Conservation (phyloP, 2,888 invertebrate species). For the Tenthredo livida region DNA sequence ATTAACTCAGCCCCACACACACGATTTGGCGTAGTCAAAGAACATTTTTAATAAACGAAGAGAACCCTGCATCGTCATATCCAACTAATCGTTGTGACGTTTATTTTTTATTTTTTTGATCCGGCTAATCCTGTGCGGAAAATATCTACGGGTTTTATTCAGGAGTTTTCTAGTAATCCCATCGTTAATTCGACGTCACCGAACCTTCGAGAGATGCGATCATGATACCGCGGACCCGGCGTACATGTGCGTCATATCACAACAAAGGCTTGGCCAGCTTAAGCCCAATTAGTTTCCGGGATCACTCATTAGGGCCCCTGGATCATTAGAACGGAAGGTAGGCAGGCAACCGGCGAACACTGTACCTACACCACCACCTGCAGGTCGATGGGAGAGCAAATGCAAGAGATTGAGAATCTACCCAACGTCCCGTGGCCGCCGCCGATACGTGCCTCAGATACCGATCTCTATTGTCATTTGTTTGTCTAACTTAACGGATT, state of each 20-base stretch:
- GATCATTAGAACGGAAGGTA: constrained; percentile 38
- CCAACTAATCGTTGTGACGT: constrained; percentile 5
- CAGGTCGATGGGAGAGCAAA: constrained; percentile 60
- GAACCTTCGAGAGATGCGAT: constrained; percentile 41
- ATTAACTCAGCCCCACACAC: not conserved
- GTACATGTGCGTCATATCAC: constrained; percentile 53
- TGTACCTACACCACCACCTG: constrained; percentile 70
- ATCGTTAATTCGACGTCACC: constrained; percentile 35
- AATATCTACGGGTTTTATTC: not conserved
- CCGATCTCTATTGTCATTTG: constrained; percentile 77
- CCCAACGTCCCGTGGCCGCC: constrained; percentile 55
- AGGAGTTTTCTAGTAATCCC: not conserved
- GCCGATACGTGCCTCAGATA: constrained; percentile 62
- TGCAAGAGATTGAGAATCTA: constrained; percentile 53
- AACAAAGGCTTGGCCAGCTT: constrained; percentile 62
- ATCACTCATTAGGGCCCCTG: constrained; percentile 72
- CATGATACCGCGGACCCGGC: constrained; percentile 29
- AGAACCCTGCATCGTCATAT: not conserved
- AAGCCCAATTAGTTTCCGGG: constrained; percentile 75
- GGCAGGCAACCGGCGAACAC: constrained; percentile 31
- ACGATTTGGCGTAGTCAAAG: not conserved
- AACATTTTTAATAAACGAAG: not conserved
- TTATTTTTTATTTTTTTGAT: constrained; percentile 4
- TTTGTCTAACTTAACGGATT: constrained; percentile 75
- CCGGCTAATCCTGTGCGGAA: constrained; percentile 2